Evolutionary conservation across 2,113 vertebrate species (phyloP).

Genomic region (Triplophysa dalaica): DNA sequence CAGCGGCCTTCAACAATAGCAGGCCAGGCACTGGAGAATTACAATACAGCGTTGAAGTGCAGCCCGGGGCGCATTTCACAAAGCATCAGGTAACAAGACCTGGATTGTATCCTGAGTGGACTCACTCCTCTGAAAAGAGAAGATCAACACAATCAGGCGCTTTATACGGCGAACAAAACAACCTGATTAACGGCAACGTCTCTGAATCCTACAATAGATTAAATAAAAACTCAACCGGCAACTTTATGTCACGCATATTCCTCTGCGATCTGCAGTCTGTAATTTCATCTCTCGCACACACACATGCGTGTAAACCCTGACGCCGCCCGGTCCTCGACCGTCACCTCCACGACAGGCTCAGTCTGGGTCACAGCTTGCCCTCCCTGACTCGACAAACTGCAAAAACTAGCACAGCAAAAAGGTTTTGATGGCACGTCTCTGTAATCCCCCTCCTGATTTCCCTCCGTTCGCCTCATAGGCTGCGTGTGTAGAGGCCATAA

Average conservation of each 20-base stretch:
- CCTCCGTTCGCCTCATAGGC: not conserved
- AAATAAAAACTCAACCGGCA: slow-evolving; percentile 29
- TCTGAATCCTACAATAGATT: slow-evolving; percentile 20
- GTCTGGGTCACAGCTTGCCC: slow-evolving; percentile 20
- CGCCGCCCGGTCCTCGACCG: slow-evolving; percentile 32
- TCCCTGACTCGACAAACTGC: slow-evolving; percentile 47
- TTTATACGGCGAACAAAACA: slow-evolving; percentile 35
- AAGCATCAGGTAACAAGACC: slow-evolving; percentile 41
- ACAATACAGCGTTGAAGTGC: slow-evolving; percentile 53
- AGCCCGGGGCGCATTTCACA: slow-evolving; percentile 39
- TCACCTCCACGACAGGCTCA: slow-evolving; percentile 36
- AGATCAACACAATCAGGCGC: slow-evolving; percentile 39
- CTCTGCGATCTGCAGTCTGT: slow-evolving; percentile 53
- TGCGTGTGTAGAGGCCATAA: not conserved
- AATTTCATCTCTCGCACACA: slow-evolving; percentile 60
- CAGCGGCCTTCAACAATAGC: slow-evolving; percentile 52
- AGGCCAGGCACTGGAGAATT: slow-evolving; percentile 48
- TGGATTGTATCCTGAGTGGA: slow-evolving; percentile 48
- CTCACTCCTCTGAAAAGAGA: slow-evolving; percentile 22
- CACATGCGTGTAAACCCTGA: slow-evolving; percentile 38
- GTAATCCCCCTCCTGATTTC: slow-evolving; percentile 22
- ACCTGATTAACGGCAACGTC: slow-evolving; percentile 31
- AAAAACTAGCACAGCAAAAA: slow-evolving; percentile 43
- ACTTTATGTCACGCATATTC: slow-evolving; percentile 42
- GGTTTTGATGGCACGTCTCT: slow-evolving; percentile 38